A percentile compares a stretch with the other conserved stretches of the same genome.
phyloP scores from a whole-genome alignment of 2,797 vertebrate genomes.

The Schizopygopsis pylzovi region DNA sequence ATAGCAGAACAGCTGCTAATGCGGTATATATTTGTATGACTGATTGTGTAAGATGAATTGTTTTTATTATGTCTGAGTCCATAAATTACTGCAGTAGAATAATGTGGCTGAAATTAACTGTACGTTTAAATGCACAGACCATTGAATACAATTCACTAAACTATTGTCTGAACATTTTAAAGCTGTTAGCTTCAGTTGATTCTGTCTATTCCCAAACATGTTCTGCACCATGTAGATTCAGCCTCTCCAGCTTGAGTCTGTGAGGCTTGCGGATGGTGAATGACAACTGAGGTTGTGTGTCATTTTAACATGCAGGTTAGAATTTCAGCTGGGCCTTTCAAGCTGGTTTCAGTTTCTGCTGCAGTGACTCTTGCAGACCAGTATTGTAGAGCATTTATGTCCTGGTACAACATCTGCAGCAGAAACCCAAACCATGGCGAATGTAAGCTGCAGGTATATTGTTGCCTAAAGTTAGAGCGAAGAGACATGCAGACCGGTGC shows the following conservation, averaged over 20 bases:
- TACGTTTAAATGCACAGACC: neutral
- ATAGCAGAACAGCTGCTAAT: neutral
- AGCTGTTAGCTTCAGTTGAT: neutral
- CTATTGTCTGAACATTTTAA: neutral
- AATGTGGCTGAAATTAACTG: neutral
- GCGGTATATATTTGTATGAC: neutral
- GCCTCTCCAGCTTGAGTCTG: slow-evolving; percentile 16
- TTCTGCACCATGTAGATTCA: slow-evolving; percentile 14
- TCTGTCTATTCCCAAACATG: neutral
- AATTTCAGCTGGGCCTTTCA: slow-evolving; percentile 91
- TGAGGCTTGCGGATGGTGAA: slow-evolving; percentile 45
- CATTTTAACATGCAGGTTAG: slow-evolving; percentile 89
- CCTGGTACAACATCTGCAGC: slow-evolving; percentile 81
- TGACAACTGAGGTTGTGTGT: slow-evolving; percentile 42
- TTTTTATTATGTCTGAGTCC: neutral
- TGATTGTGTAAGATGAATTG: neutral
- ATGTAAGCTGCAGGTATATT: slow-evolving; percentile 92
- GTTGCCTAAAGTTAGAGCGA: slow-evolving; percentile 79
- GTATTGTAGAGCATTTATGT: slow-evolving; percentile 9
- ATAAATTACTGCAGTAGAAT: neutral
- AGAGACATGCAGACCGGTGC: slow-evolving; percentile 95
- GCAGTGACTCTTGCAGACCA: slow-evolving; percentile 76
- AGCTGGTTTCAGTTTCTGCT: slow-evolving; percentile 96
- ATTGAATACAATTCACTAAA: neutral
- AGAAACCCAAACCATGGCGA: slow-evolving; percentile 94